Evolutionary conservation across 2,888 invertebrate species (phyloP).

Genomic region (Ferrisia virgata): DNA sequence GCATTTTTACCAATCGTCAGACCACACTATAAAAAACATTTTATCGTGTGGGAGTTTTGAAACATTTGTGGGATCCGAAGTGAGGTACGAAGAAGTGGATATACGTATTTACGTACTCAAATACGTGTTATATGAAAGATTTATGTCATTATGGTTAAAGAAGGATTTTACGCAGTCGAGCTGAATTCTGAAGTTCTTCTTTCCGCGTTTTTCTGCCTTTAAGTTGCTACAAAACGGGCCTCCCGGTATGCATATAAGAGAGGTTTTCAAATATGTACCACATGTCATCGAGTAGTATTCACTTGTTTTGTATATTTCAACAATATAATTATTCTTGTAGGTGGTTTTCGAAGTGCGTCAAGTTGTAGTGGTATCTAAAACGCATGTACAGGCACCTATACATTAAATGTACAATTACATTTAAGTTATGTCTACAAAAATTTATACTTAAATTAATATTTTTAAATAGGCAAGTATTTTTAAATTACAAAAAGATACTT

Average conservation of each 20-base stretch:
- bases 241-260: neutral
- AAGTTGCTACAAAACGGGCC: neutral
- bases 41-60: neutral
- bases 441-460: too few relatives aligned
- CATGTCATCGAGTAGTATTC: neutral
- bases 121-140: constrained; percentile 2
- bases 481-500: too few relatives aligned
- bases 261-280: neutral
- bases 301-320: constrained; percentile 7
- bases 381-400: neutral
- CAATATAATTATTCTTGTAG: constrained; percentile 17
- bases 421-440: too few relatives aligned
- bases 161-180: neutral
- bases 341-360: neutral
- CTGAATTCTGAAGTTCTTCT: neutral
- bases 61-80: neutral
- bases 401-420: too few relatives aligned
- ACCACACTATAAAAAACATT: neutral
- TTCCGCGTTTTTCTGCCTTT: neutral
- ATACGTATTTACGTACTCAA: neutral
- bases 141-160: neutral
- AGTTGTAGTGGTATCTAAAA: neutral
- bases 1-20: neutral
- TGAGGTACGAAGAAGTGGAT: neutral
- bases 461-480: too few relatives aligned